phyloP scores from a whole-genome alignment of 1,140 invertebrate species.

The Thrips palmi region DNA sequence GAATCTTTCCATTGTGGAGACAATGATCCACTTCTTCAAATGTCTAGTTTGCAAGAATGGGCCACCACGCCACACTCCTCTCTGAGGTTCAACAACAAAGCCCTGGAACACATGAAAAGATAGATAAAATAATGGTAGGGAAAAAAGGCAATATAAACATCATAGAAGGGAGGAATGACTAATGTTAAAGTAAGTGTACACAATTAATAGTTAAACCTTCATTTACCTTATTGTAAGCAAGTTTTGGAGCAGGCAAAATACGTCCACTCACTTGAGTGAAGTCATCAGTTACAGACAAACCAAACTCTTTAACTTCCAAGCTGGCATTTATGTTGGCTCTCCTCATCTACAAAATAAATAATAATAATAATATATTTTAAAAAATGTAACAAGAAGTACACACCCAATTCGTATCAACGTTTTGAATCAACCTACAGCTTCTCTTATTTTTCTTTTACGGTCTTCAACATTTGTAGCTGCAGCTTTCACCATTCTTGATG shows the following conservation, averaged over 20 bases:
- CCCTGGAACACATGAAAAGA: too few species aligned
- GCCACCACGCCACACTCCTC: too few species aligned
- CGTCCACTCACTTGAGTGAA: conserved; percentile 36
- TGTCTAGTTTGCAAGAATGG: too few species aligned
- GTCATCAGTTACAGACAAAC: conserved; percentile 27
- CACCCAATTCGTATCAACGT: too few species aligned
- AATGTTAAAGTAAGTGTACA: too few species aligned
- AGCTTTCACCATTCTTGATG: conserved; percentile 37
- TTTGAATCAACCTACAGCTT: conserved; percentile 28
- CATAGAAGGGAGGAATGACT: too few species aligned
- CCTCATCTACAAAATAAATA: conserved; percentile 17
- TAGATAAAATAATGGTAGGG: too few species aligned
- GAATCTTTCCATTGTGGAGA: too few species aligned
- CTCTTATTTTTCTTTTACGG: conserved; percentile 40
- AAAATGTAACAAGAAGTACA: conserved; percentile 1
- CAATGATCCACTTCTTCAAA: too few species aligned
- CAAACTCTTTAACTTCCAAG: conserved; percentile 33
- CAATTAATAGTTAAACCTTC: too few species aligned
- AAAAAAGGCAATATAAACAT: too few species aligned
- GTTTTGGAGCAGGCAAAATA: conserved; percentile 30
- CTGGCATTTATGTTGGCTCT: conserved; percentile 26
- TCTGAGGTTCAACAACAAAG: too few species aligned
- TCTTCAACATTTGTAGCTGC: conserved; percentile 37
- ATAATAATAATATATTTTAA: neutral
- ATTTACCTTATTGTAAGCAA: conserved; percentile 25